Conservation (phyloP, 1,140 invertebrate genomes). For the Teleogryllus occipitalis region DNA sequence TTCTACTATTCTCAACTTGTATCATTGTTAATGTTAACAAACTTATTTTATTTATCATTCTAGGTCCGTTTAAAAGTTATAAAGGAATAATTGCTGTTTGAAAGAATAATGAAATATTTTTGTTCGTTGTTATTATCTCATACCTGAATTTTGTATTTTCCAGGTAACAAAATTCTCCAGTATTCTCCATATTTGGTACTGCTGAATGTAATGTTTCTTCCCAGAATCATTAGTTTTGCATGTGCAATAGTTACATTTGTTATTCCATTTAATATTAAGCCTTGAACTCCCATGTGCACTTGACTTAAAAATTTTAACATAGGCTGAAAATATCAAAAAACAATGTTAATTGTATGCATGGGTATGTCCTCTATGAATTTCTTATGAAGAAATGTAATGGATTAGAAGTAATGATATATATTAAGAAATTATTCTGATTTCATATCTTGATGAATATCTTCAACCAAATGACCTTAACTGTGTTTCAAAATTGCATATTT, state of each 20-base stretch:
- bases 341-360: background rate
- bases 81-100: too few species aligned
- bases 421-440: background rate
- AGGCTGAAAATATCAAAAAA: conserved; percentile 30
- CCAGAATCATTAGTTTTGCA: conserved; percentile 36
- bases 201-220: conserved; percentile 34
- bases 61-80: too few species aligned
- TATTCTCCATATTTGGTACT: conserved; percentile 35
- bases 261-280: conserved; percentile 36
- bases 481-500: background rate
- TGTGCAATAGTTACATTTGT: conserved; percentile 34
- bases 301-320: conserved; percentile 33
- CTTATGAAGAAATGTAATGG: too few species aligned
- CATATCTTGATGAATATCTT: background rate
- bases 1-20: too few species aligned
- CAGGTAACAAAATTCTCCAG: conserved; percentile 38
- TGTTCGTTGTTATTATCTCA: background rate
- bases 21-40: too few species aligned
- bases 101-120: too few species aligned
- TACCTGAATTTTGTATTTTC: conserved; percentile 34
- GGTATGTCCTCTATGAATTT: background rate
- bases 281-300: conserved; percentile 39
- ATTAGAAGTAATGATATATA: background rate
- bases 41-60: too few species aligned
- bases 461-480: background rate